Evolutionary conservation across 2,797 vertebrate genomes (phyloP).

Genomic region (Enteromius radiatus): DNA sequence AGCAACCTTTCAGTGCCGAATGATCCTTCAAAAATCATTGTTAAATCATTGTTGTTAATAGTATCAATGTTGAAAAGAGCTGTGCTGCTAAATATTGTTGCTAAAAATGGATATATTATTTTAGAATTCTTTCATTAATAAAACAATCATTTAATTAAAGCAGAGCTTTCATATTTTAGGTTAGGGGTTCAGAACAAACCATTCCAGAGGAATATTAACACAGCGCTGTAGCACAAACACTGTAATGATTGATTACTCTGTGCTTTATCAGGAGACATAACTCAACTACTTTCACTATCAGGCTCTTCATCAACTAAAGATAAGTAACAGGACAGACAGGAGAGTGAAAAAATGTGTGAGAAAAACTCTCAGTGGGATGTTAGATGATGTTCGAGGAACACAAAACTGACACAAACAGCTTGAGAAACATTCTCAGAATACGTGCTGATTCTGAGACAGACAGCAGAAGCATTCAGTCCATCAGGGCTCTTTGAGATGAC

Average conservation of each 20-base stretch:
- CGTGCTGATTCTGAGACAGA: not conserved
- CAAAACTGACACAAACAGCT: not conserved
- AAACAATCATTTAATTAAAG: not conserved
- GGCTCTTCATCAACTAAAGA: constrained; percentile 11
- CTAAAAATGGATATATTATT: not conserved
- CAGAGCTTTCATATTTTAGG: not conserved
- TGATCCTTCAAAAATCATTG: too few relatives aligned
- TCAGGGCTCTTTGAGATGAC: constrained; percentile 15
- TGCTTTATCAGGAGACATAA: constrained; percentile 15
- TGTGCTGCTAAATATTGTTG: not conserved
- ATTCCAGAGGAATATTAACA: not conserved
- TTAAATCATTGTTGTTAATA: too few relatives aligned
- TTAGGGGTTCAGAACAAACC: not conserved
- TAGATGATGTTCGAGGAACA: not conserved
- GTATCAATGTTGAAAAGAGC: not conserved
- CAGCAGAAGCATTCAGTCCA: constrained; percentile 4
- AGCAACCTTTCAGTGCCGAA: too few relatives aligned
- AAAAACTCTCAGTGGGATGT: not conserved
- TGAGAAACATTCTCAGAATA: constrained; percentile 1
- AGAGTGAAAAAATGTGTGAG: constrained; percentile 12
- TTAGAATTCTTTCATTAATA: not conserved
- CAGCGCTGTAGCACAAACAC: not conserved
- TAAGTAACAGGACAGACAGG: constrained; percentile 16
- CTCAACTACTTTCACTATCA: constrained; percentile 28
- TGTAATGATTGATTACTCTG: not conserved